Conservation (phyloP, 2,888 invertebrate species). For the Sesia apiformis region DNA sequence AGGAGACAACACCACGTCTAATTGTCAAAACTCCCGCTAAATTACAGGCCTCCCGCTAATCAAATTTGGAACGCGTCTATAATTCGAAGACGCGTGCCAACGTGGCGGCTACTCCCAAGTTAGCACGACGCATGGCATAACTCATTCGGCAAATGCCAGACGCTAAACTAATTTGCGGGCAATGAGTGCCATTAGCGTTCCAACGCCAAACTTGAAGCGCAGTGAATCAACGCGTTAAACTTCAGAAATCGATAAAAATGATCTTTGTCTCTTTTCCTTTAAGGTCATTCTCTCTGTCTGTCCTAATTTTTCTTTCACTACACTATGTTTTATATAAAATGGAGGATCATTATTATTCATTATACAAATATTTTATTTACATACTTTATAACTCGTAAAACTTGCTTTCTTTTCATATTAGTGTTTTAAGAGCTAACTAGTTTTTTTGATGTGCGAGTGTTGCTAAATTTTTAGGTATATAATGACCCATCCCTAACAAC, state of each 20-base stretch:
- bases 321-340: too few species aligned
- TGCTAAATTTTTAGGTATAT: too few species aligned
- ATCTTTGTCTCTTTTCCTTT: constrained; percentile 10
- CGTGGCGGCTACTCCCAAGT: constrained; percentile 23
- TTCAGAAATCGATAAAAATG: constrained; percentile 9
- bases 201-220: constrained; percentile 42
- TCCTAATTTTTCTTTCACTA: too few species aligned
- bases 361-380: too few species aligned
- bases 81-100: constrained; percentile 37
- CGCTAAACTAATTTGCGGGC: constrained; percentile 58
- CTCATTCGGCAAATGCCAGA: constrained; percentile 41
- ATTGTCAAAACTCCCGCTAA: not conserved
- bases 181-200: constrained; percentile 56
- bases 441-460: too few species aligned
- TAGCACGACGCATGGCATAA: constrained; percentile 30
- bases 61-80: constrained; percentile 34
- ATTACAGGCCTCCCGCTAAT: constrained; percentile 17
- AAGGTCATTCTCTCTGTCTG: too few species aligned
- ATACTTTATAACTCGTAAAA: too few species aligned
- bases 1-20: not conserved
- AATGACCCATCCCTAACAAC: too few species aligned
- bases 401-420: too few species aligned
- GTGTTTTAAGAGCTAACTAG: too few species aligned
- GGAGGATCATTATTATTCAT: too few species aligned
- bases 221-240: constrained; percentile 37